These are phyloP conservation scores for Nesogale talazaci DNA, from an alignment of 2,113 vertebrate species.

Conservation along the genomic window DNA sequence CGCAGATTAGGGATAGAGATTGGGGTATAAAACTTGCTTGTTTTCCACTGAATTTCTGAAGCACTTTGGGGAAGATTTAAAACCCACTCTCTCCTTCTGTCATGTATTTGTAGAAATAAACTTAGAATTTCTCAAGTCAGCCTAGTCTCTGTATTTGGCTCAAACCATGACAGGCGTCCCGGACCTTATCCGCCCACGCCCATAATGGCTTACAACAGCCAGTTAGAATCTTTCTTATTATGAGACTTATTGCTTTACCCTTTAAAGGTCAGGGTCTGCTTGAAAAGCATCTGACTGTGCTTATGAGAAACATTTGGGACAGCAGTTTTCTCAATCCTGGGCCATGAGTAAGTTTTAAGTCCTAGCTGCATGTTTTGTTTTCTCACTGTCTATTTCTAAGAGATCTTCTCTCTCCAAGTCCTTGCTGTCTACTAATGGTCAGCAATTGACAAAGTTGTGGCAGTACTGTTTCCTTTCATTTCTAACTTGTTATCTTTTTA, in stretches of 20 bases:
- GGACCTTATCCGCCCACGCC: too few species aligned
- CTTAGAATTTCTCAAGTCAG: too few species aligned
- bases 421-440: background rate
- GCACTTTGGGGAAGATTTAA: too few species aligned
- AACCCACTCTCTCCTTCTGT: too few species aligned
- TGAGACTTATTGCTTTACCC: background rate
- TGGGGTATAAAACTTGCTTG: too few species aligned
- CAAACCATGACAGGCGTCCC: too few species aligned
- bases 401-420: background rate
- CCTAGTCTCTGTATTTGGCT: too few species aligned
- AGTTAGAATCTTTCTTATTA: constrained; percentile 2
- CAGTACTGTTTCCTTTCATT: too few species aligned
- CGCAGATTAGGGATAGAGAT: too few species aligned
- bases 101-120: too few species aligned
- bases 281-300: background rate
- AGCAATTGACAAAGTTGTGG: background rate
- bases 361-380: background rate
- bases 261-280: constrained; percentile 23
- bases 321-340: background rate
- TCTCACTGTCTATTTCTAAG: background rate
- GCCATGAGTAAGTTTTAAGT: background rate
- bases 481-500: background rate
- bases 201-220: background rate
- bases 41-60: too few species aligned
- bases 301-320: background rate